phyloP scores from a whole-genome alignment of 1,140 invertebrate species.

The Probaryconus sp. region DNA sequence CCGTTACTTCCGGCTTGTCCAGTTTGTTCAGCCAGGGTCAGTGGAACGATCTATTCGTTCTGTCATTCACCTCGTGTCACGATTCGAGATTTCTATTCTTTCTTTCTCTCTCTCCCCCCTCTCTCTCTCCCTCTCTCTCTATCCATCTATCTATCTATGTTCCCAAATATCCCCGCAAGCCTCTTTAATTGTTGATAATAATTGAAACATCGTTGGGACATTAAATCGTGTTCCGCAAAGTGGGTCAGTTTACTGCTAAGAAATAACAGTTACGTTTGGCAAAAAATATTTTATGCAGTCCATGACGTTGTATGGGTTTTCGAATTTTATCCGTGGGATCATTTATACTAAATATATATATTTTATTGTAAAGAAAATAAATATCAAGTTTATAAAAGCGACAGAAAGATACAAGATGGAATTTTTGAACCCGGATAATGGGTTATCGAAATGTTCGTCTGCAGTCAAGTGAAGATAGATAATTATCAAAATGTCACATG shows the following conservation, averaged over 20 bases:
- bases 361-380: neutral
- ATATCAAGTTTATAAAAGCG: slow-evolving; percentile 31
- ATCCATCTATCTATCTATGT: too few species aligned
- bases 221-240: too few species aligned
- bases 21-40: slow-evolving; percentile 65
- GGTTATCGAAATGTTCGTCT: slow-evolving; percentile 62
- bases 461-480: slow-evolving; percentile 50
- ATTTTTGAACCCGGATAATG: slow-evolving; percentile 66
- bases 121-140: too few species aligned
- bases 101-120: too few species aligned
- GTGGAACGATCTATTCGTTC: slow-evolving; percentile 58
- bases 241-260: too few species aligned
- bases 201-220: neutral
- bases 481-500: slow-evolving; percentile 59
- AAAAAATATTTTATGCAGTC: too few species aligned
- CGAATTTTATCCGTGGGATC: too few species aligned
- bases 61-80: slow-evolving; percentile 41
- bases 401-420: slow-evolving; percentile 45
- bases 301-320: too few species aligned
- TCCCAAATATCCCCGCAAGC: too few species aligned
- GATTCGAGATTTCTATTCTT: slow-evolving; percentile 27
- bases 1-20: slow-evolving; percentile 60
- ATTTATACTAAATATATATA: neutral
- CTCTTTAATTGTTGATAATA: neutral
- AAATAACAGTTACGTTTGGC: too few species aligned